A percentile compares a stretch with the other conserved stretches of the same genome.
These are phyloP conservation scores for Syrphus vitripennis DNA, from an alignment of 2,888 invertebrate genomes.

Conservation along the genomic window DNA sequence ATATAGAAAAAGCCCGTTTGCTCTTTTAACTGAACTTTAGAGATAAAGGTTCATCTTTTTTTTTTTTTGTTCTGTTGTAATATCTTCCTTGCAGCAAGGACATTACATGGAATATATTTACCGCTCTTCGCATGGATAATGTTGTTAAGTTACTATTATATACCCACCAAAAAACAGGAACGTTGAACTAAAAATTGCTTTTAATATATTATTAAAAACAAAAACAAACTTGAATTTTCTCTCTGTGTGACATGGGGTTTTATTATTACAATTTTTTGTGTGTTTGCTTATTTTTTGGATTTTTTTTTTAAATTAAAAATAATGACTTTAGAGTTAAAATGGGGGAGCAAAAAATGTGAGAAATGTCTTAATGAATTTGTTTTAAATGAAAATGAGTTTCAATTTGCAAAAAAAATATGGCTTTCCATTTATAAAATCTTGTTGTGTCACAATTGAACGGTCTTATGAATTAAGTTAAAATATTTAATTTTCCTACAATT, in stretches of 20 bases:
- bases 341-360: neutral
- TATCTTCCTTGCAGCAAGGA: slow-evolving; percentile 13
- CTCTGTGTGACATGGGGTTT: neutral
- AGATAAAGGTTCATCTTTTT: slow-evolving; percentile 28
- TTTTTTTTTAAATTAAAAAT: slow-evolving; percentile 55
- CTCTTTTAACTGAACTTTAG: slow-evolving; percentile 27
- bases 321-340: slow-evolving; percentile 43
- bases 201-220: neutral
- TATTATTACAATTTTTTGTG: neutral
- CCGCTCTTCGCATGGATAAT: slow-evolving; percentile 27
- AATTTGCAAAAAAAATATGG: no score
- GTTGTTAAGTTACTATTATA: slow-evolving; percentile 46
- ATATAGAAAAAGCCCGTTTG: neutral
- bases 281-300: neutral
- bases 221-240: neutral
- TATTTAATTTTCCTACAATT: no score
- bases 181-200: slow-evolving; percentile 46
- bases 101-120: slow-evolving; percentile 5
- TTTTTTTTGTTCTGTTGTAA: neutral
- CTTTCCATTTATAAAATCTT: no score
- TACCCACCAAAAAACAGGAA: neutral
- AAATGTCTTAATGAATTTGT: neutral
- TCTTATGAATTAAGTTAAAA: no score
- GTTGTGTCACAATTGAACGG: no score
- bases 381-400: neutral